Evolutionary conservation across 2,797 vertebrate genomes (phyloP).

Genomic region (Vespertilio murinus): DNA sequence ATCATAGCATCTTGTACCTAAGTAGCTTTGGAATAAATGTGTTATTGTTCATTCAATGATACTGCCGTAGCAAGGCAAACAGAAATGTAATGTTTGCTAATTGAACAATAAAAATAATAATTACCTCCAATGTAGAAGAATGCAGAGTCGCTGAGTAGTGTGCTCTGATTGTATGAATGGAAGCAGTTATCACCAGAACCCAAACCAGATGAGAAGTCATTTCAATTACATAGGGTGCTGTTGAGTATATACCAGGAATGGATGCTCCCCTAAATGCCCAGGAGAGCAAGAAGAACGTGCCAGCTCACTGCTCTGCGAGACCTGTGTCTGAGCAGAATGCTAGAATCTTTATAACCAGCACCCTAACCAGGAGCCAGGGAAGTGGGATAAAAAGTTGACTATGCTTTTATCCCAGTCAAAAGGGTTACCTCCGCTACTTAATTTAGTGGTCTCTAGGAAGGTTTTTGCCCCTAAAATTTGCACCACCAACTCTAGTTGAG

Average conservation of each 20-base stretch:
- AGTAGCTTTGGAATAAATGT: constrained; percentile 74
- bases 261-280: not conserved
- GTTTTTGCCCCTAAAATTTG: not conserved
- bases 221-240: constrained; percentile 69
- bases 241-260: not conserved
- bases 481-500: not conserved
- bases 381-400: not conserved
- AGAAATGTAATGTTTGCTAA: constrained; percentile 83
- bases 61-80: constrained; percentile 78
- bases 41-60: constrained; percentile 78
- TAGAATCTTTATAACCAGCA: not conserved
- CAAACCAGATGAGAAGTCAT: constrained; percentile 79
- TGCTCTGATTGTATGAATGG: constrained; percentile 80
- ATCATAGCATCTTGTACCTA: constrained; percentile 73
- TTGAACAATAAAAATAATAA: constrained; percentile 87
- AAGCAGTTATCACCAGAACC: constrained; percentile 79
- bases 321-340: not conserved
- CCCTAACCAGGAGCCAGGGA: rapidly evolving
- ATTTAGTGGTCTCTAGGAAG: not conserved
- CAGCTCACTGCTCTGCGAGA: not conserved
- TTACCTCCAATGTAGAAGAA: constrained; percentile 84
- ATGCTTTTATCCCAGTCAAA: not conserved
- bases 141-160: constrained; percentile 78
- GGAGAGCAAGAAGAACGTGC: not conserved
- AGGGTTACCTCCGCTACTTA: not conserved